Evolutionary conservation across 92 coral and sea anemone genomes (phyloP).

Genomic region (Actinernus sp.): DNA sequence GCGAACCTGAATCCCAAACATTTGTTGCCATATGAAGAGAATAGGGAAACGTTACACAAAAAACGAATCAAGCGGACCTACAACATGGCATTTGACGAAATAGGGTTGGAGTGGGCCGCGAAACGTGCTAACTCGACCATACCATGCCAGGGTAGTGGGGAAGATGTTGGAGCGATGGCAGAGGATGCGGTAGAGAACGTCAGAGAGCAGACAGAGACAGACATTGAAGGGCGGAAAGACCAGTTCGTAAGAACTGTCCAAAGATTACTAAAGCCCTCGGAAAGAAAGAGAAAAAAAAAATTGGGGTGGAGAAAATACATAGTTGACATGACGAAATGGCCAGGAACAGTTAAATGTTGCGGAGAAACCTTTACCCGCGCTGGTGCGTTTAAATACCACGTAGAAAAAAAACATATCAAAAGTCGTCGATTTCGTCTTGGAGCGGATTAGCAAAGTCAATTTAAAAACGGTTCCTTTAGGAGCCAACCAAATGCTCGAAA

Average conservation of each 20-base stretch:
- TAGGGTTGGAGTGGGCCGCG: no score
- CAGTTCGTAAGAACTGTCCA: slow-evolving; percentile 70
- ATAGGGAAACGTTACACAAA: slow-evolving; percentile 51
- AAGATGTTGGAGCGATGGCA: slow-evolving; percentile 64
- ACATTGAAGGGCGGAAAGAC: slow-evolving; percentile 63
- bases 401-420: no score
- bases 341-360: no score
- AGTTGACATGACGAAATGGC: no score
- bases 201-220: slow-evolving; percentile 31
- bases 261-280: no score
- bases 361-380: no score
- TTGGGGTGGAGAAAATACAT: no score
- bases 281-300: no score
- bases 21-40: slow-evolving; percentile 63
- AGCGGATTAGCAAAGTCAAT: no score
- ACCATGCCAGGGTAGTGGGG: slow-evolving; percentile 54
- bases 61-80: slow-evolving; percentile 62
- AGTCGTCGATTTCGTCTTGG: no score
- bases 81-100: slow-evolving; percentile 57
- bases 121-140: slow-evolving; percentile 33
- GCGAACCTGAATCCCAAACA: slow-evolving; percentile 53
- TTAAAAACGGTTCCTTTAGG: slow-evolving; percentile 53
- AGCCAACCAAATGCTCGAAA: slow-evolving; percentile 71
- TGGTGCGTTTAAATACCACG: no score
- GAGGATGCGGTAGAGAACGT: slow-evolving; percentile 57